A percentile compares a stretch with the other conserved stretches of the same genome.
Conservation (phyloP, 1,140 invertebrate genomes). For the Zaprionus gabonicus region DNA sequence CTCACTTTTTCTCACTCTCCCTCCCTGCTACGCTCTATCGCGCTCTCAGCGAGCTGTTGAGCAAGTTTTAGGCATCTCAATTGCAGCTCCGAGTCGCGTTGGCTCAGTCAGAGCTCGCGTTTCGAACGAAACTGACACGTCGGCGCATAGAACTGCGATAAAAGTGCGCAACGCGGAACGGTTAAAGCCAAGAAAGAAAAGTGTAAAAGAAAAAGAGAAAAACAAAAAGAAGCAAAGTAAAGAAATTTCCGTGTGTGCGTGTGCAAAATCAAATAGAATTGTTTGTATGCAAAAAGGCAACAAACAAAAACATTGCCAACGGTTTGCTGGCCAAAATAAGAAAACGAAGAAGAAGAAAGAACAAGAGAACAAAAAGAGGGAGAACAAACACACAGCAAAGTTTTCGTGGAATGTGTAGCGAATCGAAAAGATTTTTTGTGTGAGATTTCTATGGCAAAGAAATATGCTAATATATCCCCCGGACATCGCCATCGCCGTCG, state of each 20-base stretch:
- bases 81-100: slow-evolving; percentile 46
- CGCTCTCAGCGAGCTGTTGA: slow-evolving; percentile 42
- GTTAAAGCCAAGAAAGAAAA: slow-evolving; percentile 63
- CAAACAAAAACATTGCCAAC: slow-evolving; percentile 25
- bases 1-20: background rate
- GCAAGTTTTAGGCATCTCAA: slow-evolving; percentile 56
- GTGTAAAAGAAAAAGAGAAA: slow-evolving; percentile 35
- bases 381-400: slow-evolving; percentile 15
- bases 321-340: slow-evolving; percentile 13
- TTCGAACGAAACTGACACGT: slow-evolving; percentile 83
- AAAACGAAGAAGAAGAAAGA: slow-evolving; percentile 27
- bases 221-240: slow-evolving; percentile 46
- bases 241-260: slow-evolving; percentile 25
- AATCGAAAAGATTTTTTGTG: slow-evolving; percentile 72
- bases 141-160: slow-evolving; percentile 51
- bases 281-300: slow-evolving; percentile 49
- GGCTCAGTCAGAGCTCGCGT: slow-evolving; percentile 77
- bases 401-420: slow-evolving; percentile 69
- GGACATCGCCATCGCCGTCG: slow-evolving; percentile 26
- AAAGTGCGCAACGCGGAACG: slow-evolving; percentile 39
- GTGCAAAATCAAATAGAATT: slow-evolving; percentile 53
- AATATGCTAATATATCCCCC: slow-evolving; percentile 72
- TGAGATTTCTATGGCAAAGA: slow-evolving; percentile 78
- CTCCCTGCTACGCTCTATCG: slow-evolving; percentile 51
- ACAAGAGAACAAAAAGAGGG: slow-evolving; percentile 13